Evolutionary conservation across 2,113 vertebrate species (phyloP).

Genomic region (Peromyscus polionotus): DNA sequence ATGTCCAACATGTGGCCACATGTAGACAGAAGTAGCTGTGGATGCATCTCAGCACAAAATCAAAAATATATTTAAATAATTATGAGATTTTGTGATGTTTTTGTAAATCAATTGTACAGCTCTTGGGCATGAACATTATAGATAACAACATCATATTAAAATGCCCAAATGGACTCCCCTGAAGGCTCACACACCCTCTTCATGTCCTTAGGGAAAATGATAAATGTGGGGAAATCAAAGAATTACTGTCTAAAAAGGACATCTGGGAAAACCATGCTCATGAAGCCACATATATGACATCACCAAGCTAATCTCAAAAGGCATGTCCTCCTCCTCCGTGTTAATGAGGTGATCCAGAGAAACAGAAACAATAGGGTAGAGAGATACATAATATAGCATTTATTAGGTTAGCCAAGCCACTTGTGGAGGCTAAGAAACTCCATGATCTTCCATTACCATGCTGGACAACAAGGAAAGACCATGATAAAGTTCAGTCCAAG

Average conservation of each 20-base stretch:
- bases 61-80: background rate
- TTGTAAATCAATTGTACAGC: background rate
- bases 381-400: background rate
- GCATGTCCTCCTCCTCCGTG: background rate
- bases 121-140: background rate
- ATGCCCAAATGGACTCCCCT: background rate
- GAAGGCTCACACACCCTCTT: background rate
- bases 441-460: background rate
- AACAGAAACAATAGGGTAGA: background rate
- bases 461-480: background rate
- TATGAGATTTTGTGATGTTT: background rate
- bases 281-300: rapidly evolving
- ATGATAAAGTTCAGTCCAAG: background rate
- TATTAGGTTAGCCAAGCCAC: background rate
- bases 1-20: background rate
- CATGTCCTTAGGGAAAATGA: background rate
- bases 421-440: background rate
- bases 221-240: background rate
- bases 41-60: background rate
- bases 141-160: background rate
- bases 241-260: background rate
- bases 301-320: background rate
- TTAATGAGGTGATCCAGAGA: background rate
- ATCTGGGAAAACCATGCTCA: background rate
- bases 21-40: background rate